Evolutionary conservation across 2,797 vertebrate species (phyloP), one percentile per base, ranked within the genome.

Genomic region (Perodicticus potto): DNA sequence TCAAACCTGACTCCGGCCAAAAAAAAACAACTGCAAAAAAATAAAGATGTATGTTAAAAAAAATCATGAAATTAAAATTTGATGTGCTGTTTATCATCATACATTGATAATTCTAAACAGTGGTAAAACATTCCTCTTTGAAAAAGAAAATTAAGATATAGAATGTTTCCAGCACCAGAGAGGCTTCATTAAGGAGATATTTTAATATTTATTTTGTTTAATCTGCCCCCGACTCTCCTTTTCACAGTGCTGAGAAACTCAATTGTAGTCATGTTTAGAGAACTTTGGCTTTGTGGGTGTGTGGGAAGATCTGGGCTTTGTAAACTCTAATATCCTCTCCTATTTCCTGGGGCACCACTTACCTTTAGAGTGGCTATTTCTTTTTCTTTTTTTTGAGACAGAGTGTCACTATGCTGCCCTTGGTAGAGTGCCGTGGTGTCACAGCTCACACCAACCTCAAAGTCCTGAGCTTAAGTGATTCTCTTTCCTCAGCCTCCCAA

Each of bases 101-200:
- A 72, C 19, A 7, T 34, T 87, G 40, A 10, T 43, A 92, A 37
- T 86, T 69, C 63, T 69, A 69, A 86, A 57, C 13, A 40, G 74
- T 65, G 29, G 86, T 69, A 86, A 70, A 70, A 91, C 65, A 63
- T 27, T 82, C 4, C 23, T 19, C 10, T 29, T 67, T 34, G 14
- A 19, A 25, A 25, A 49, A 76, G 53, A 29, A 43, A 49, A 55
- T 61, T 55, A 74, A 32, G 49, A 82, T 69, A 19, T 1, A 45
- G 19, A 89, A 80, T 16, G 27, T 93, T 86, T 49, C 63, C 20
- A 59, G 69, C 10, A 74, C 43, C 5, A 12, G 14, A 27, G 37
- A 92, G 32, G 67, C 27, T 93, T 91, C 55, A 37, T 77, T 3
- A 65, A 88, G 83, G 65, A 91, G 92, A 63, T 82, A 76, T 59